Percentiles rank a stretch among this genome's conserved stretches.
Conservation (phyloP, 2,113 vertebrate species). For the Tonatia bakeri region DNA sequence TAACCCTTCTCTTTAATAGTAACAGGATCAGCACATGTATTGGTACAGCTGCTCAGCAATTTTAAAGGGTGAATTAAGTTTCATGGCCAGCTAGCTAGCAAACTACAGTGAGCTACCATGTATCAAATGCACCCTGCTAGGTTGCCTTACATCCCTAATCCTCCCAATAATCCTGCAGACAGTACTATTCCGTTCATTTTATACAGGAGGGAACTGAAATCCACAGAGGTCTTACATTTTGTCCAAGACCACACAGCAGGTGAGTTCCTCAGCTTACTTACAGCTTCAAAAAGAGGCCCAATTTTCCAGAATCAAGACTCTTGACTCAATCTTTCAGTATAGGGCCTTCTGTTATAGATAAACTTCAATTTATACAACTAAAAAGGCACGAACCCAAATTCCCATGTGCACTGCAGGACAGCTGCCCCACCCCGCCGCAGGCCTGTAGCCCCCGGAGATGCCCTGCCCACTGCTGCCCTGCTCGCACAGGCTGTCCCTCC, state of each 20-base stretch:
- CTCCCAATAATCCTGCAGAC: neutral
- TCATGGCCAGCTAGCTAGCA: neutral
- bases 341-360: neutral
- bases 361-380: neutral
- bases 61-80: slow-evolving; percentile 9
- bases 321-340: neutral
- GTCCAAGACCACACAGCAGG: neutral
- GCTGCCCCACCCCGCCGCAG: neutral
- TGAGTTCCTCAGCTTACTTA: neutral
- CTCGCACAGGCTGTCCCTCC: neutral
- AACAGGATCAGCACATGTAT: neutral
- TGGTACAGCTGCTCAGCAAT: neutral
- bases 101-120: neutral
- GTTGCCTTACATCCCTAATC: neutral
- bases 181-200: neutral
- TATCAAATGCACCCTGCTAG: neutral
- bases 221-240: neutral
- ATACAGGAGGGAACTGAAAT: neutral
- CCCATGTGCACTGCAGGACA: neutral
- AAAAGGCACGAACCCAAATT: neutral
- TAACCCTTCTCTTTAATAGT: slow-evolving; percentile 4
- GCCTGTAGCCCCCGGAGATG: neutral
- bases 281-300: neutral
- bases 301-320: neutral
- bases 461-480: neutral